Percentiles rank a stretch among this genome's conserved stretches.
Evolutionary conservation across 92 coral and sea anemone genomes (phyloP).

Genomic region (Phenganax marumi): DNA sequence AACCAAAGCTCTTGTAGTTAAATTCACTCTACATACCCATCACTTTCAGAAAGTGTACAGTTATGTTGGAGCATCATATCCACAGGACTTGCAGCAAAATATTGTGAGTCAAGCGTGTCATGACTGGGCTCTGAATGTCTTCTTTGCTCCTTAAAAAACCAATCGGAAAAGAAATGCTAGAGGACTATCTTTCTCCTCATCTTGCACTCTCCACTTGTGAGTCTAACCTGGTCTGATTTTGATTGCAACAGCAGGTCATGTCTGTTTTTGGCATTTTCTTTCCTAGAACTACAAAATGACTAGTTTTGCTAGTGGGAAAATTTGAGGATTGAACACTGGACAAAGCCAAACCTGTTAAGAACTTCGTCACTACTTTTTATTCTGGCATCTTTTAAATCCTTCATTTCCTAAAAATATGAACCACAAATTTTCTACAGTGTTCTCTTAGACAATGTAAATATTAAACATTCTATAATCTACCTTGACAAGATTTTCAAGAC

Average conservation of each 20-base stretch:
- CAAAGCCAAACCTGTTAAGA: conserved; percentile 1
- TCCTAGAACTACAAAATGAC: conserved; percentile 6
- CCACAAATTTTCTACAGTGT: not conserved
- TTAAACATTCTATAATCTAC: conserved; percentile 19
- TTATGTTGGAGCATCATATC: not conserved
- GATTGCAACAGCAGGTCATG: not conserved
- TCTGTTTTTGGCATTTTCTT: not conserved
- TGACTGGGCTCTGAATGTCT: not conserved
- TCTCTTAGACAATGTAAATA: not conserved
- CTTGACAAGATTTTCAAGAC: conserved; percentile 45
- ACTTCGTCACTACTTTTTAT: not conserved
- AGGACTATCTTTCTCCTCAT: no score
- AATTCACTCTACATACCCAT: not conserved
- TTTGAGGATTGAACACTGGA: no score
- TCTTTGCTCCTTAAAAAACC: not conserved
- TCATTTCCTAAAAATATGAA: not conserved
- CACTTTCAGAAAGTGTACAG: not conserved
- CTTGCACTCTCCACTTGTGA: no score
- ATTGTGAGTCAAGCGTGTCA: conserved; percentile 17
- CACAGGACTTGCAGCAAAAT: conserved; percentile 38
- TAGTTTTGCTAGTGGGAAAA: no score
- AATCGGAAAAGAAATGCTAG: no score
- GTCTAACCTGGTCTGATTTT: no score
- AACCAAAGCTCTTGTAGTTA: not conserved
- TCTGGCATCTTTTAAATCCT: conserved; percentile 28